A percentile compares a stretch with the other conserved stretches of the same genome.
These are phyloP conservation scores for Drosophila lini DNA, from an alignment of 1,140 invertebrate species.

Conservation along the genomic window DNA sequence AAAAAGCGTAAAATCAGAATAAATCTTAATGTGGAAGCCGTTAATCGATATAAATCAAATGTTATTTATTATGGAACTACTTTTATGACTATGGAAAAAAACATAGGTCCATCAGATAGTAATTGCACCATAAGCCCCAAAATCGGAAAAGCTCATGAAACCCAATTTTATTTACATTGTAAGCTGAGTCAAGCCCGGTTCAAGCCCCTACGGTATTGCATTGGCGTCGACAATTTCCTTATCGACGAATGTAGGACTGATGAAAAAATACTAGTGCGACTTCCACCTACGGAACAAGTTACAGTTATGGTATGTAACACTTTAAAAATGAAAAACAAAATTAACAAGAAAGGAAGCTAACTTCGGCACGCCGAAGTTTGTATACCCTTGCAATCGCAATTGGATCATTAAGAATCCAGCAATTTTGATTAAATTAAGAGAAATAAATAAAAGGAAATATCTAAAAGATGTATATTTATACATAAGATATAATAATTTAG, in stretches of 20 bases:
- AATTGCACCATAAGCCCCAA: constrained; percentile 1
- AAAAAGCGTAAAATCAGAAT: not conserved
- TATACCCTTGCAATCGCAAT: no score
- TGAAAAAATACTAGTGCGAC: constrained; percentile 8
- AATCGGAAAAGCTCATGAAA: constrained; percentile 4
- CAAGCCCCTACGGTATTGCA: constrained; percentile 9
- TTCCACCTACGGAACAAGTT: not conserved
- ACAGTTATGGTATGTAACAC: constrained; percentile 11
- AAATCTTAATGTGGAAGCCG: constrained; percentile 8
- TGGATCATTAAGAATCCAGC: no score
- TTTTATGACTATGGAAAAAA: constrained; percentile 7
- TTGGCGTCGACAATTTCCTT: constrained; percentile 1
- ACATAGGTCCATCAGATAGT: constrained; percentile 3
- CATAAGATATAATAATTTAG: no score
- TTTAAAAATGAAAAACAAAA: not conserved
- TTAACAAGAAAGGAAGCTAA: no score
- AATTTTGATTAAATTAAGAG: no score
- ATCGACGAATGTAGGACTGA: constrained; percentile 7
- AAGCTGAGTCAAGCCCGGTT: constrained; percentile 1
- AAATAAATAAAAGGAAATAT: no score
- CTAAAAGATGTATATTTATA: no score
- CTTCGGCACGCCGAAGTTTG: no score
- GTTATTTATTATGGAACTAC: constrained; percentile 9
- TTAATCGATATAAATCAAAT: constrained; percentile 1
- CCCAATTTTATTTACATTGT: constrained; percentile 8